Evolutionary conservation across 2,888 invertebrate species (phyloP), one percentile per base, ranked within the genome.

Genomic region (Hirtodrosophila cameraria): DNA sequence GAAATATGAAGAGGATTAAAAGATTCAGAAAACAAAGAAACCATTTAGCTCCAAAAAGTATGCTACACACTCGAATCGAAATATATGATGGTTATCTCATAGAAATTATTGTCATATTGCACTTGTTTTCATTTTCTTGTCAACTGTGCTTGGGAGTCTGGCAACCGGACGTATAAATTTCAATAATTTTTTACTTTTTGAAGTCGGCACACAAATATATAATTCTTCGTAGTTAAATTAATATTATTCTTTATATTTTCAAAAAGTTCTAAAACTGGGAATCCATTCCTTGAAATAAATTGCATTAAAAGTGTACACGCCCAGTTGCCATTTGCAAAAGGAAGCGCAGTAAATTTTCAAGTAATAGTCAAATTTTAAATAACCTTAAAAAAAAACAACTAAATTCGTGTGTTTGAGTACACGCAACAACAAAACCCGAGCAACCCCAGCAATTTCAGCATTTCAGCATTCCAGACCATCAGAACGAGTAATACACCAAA

Each of bases 181-280:
- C 81, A 83, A 43, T 64, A 41, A 60, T 70, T 70, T 79, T 80
- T 81, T 81, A 81, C 73, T 67, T 84, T 80, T 80, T 81, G 78
- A 84, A 84, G 73, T 73, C 81, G 80, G 80, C 81, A 84, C 81
- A 80, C 74, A 73, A 46, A 58, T 35, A 57, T 43, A 67, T 60
- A 67, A 72, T 61, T 50, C 63, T 63, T 72, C 67, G 50, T 59
- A 65, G 61, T 71, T 42, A 75, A 64, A 75, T 65, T 65, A 54
- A 46, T 52, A 65, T 70, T 59, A 57, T 81, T 72, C 38, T 61
- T 54, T 63, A 52, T 58, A 64, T 43, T 70, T 66, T 58, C 53
- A 62, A 54, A 65, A 63, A 63, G 61, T 61, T n/a, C n/a, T 69
- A 61, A 59, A 76, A 61, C 52, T 62, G 31, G 52, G 33, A 45